A percentile compares a stretch with the other conserved stretches of the same genome.
These are phyloP conservation scores for Phainopepla nitens DNA, from an alignment of 2,113 vertebrate species.

Conservation along the genomic window DNA sequence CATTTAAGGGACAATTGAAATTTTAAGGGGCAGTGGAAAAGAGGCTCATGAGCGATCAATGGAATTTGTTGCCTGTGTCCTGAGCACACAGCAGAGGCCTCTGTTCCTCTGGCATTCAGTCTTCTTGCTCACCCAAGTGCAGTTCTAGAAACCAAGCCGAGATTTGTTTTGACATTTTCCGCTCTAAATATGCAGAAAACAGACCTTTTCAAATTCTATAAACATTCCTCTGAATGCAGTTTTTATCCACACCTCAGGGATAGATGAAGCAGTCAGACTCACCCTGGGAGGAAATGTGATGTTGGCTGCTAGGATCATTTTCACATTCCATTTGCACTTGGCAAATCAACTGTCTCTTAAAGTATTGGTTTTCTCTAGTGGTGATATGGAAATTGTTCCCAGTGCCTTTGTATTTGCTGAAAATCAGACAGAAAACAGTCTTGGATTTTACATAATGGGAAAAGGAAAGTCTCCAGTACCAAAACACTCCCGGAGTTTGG, in stretches of 20 bases:
- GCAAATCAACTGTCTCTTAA: not conserved
- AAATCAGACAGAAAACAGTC: not conserved
- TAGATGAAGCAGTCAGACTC: not conserved
- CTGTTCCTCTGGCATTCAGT: not conserved
- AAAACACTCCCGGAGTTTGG: not conserved
- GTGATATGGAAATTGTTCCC: not conserved
- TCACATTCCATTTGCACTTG: not conserved
- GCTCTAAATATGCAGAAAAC: conserved; percentile 38
- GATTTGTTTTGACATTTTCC: conserved; percentile 15
- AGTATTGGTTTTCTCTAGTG: not conserved
- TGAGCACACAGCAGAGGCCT: not conserved
- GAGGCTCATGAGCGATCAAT: not conserved
- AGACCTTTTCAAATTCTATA: not conserved
- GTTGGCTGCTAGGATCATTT: not conserved
- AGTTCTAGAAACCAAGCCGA: not conserved
- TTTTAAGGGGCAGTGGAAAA: not conserved
- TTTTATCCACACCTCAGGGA: not conserved
- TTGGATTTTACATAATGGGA: not conserved
- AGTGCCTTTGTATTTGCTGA: not conserved
- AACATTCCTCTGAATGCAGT: not conserved
- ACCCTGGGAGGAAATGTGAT: not conserved
- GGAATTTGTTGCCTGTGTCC: not conserved
- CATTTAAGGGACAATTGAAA: not conserved
- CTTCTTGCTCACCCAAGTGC: not conserved
- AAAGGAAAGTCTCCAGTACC: not conserved